A percentile compares a stretch with the other conserved stretches of the same genome.
phyloP scores from a whole-genome alignment of 2,113 vertebrate species.

The Ramphastos sulfuratus region DNA sequence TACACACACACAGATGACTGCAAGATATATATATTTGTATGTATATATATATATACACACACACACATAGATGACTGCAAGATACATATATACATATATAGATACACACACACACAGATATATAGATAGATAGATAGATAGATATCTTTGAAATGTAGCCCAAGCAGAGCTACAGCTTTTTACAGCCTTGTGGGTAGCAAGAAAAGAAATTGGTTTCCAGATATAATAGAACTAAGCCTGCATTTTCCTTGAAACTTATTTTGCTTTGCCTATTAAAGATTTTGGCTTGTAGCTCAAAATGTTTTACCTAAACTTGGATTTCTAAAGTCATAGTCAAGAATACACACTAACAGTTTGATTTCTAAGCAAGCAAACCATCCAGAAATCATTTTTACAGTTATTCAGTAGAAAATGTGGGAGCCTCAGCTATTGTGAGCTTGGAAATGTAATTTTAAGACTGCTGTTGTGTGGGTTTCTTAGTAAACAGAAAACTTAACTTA shows the following conservation, averaged over 20 bases:
- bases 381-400: neutral
- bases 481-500: neutral
- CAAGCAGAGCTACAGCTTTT: neutral
- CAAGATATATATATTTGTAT: no score
- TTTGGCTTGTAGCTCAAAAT: neutral
- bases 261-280: neutral
- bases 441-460: neutral
- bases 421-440: neutral
- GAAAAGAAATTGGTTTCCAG: neutral
- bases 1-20: no score
- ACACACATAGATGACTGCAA: no score
- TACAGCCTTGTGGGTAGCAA: neutral
- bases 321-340: neutral
- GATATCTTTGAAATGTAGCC: neutral
- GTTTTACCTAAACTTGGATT: neutral
- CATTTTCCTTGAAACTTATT: neutral
- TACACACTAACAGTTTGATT: neutral
- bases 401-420: neutral
- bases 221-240: neutral
- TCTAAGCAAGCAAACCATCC: neutral
- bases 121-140: neutral
- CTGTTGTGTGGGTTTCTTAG: neutral
- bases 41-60: no score
- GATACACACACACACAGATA: neutral
- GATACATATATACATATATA: no score